phyloP scores from a whole-genome alignment of 2,888 invertebrate genomes.

The Cantharis rufa region DNA sequence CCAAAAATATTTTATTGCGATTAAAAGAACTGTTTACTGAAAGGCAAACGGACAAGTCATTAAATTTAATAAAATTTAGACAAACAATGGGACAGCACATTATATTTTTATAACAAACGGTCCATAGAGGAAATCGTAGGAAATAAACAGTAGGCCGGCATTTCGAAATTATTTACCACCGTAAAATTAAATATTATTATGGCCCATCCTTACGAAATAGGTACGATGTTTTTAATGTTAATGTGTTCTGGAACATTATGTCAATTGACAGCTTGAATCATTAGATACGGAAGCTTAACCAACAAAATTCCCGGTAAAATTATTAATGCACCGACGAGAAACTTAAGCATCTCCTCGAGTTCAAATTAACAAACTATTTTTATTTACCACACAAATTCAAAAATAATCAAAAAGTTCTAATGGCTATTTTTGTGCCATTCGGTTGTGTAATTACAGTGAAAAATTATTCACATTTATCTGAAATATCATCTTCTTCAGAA shows the following conservation, averaged over 20 bases:
- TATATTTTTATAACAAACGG: not conserved
- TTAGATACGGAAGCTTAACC: constrained; percentile 37
- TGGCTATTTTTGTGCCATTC: not conserved
- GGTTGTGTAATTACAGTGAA: not conserved
- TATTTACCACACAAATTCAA: constrained; percentile 29
- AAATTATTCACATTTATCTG: not conserved
- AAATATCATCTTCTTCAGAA: not conserved
- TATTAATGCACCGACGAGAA: constrained; percentile 32
- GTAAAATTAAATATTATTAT: constrained; percentile 28
- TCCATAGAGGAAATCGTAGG: not conserved
- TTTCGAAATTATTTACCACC: not conserved
- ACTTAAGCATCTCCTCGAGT: constrained; percentile 17
- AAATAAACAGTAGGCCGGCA: not conserved
- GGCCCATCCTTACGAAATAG: constrained; percentile 17
- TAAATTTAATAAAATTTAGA: not conserved
- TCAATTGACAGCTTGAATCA: constrained; percentile 38
- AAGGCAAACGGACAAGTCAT: not conserved
- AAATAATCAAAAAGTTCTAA: constrained; percentile 2
- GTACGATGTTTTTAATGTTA: constrained; percentile 23
- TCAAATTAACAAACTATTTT: constrained; percentile 27
- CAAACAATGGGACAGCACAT: not conserved
- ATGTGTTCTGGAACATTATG: constrained; percentile 39
- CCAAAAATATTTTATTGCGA: not conserved
- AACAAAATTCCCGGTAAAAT: constrained; percentile 32
- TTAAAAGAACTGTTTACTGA: not conserved